phyloP scores from a whole-genome alignment of 2,888 invertebrate genomes.

The Tiliacea aurago region DNA sequence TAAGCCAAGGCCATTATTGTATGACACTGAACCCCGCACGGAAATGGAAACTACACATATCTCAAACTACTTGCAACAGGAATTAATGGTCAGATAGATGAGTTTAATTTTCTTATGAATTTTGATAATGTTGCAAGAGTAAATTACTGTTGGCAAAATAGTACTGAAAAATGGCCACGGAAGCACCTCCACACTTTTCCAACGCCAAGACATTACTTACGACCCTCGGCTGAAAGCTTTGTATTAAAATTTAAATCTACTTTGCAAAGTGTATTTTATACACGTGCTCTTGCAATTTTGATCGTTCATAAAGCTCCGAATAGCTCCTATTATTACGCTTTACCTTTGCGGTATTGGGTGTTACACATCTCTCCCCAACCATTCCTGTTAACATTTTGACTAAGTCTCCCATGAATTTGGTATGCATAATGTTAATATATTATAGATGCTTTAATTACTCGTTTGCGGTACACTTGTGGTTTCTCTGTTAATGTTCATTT shows the following conservation, averaged over 20 bases:
- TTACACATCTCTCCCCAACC: conserved; percentile 84
- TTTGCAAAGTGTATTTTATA: conserved; percentile 91
- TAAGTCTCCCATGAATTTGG: conserved; percentile 85
- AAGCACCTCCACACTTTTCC: conserved; percentile 83
- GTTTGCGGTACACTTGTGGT: conserved; percentile 85
- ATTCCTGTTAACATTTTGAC: conserved; percentile 82
- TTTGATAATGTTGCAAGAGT: conserved; percentile 44
- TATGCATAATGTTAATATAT: conserved; percentile 88
- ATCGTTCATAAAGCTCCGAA: conserved; percentile 90
- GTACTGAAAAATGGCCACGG: conserved; percentile 61
- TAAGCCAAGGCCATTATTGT: conserved; percentile 9
- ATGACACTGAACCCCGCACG: conserved; percentile 9
- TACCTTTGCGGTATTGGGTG: conserved; percentile 89
- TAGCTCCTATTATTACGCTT: conserved; percentile 88
- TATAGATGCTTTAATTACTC: conserved; percentile 89
- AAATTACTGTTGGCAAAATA: conserved; percentile 56
- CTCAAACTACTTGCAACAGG: background rate
- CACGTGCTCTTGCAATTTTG: conserved; percentile 90
- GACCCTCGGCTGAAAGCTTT: conserved; percentile 89
- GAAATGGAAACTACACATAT: conserved; percentile 12
- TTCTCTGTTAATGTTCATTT: conserved; percentile 78
- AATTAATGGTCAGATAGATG: conserved; percentile 24
- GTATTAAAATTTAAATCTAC: conserved; percentile 91
- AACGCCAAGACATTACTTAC: conserved; percentile 88
- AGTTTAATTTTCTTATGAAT: conserved; percentile 52